Evolutionary conservation across 1,140 invertebrate species (phyloP).

Genomic region (Colletes latitarsis): DNA sequence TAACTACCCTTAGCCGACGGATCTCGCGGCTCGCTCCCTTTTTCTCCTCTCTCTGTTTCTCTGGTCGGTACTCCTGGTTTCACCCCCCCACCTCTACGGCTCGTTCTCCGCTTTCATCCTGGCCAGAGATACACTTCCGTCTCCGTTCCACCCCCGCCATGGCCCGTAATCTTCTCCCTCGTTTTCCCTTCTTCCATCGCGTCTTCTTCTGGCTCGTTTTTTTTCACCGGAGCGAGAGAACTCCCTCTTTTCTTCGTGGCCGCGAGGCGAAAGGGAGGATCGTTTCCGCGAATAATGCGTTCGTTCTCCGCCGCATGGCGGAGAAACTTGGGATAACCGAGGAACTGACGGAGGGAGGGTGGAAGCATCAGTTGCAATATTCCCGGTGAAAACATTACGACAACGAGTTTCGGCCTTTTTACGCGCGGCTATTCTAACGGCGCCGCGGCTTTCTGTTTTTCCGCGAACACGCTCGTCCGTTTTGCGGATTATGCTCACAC

Average conservation of each 20-base stretch:
- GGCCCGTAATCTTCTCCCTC: slow-evolving; percentile 46
- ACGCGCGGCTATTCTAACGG: slow-evolving; percentile 30
- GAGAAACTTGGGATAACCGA: slow-evolving; percentile 46
- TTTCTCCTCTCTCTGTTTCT: slow-evolving; percentile 15
- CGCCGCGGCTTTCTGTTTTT: slow-evolving; percentile 14
- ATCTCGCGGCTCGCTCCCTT: slow-evolving; percentile 66
- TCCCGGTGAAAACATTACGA: slow-evolving; percentile 45
- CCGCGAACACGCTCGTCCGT: slow-evolving; percentile 1
- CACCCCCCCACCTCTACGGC: slow-evolving; percentile 55
- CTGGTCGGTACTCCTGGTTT: background rate
- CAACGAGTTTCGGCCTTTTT: slow-evolving; percentile 51
- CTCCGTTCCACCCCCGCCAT: slow-evolving; percentile 16
- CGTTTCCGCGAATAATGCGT: slow-evolving; percentile 65
- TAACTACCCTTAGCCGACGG: slow-evolving; percentile 78
- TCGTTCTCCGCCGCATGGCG: slow-evolving; percentile 44
- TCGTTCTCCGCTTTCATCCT: slow-evolving; percentile 46
- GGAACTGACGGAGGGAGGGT: background rate
- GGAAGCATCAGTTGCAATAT: slow-evolving; percentile 53
- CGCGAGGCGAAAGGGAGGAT: slow-evolving; percentile 63
- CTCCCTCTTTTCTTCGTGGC: slow-evolving; percentile 55
- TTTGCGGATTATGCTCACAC: slow-evolving; percentile 1
- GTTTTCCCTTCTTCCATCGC: slow-evolving; percentile 52
- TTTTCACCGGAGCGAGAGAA: slow-evolving; percentile 48
- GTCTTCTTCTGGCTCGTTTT: slow-evolving; percentile 44
- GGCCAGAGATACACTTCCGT: slow-evolving; percentile 20